Evolutionary conservation across 2,113 vertebrate genomes (phyloP), one percentile per base, ranked within the genome.

Genomic region (Orientallactaga bullata): DNA sequence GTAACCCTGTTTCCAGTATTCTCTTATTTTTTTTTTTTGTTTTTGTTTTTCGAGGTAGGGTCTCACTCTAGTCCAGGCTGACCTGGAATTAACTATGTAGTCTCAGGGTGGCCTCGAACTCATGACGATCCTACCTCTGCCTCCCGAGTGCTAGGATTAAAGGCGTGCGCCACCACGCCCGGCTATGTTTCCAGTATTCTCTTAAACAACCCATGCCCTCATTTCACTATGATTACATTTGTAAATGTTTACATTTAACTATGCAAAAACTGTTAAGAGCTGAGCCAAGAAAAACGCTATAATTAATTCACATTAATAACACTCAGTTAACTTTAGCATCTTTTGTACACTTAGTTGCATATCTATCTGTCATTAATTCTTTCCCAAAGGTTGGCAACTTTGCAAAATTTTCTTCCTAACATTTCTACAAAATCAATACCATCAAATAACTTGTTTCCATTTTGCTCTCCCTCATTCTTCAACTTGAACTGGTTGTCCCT

Each of bases 311-410:
- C 51, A 82, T 47, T 87, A 79, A 83, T 26, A 65, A 80, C 32
- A 66, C 18, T 77, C 68, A 30, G 24, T 79, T 77, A 84, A 83
- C 68, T 30, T 72, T 0, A 61, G 32, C 66, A 93, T 77, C 26
- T 85, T 73, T 80, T 42, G 42, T 80, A 24, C 28, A 63, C 28
- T 84, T 83, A 87, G 71, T 4, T 90, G 32, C 91, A 11, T 18
- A 51, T 24, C 7, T 63, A 28, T 37, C 30, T 66, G 24, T 86
- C 60, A 78, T 11, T 83, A 89, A 81, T n/a, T 93, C 66, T 93
- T 94, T 80, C 74, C 88, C 88, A 78, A 88, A 68, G 32, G 37
- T 74, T 88, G 42, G 42, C 21, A 39, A 60, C 61, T 78, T 18
- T 42, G 35, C 28, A 63, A 73, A 86, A 69, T 69, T 18, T 61